These are phyloP conservation scores for Phragmatobia fuliginosa DNA, from an alignment of 2,888 invertebrate species.

Conservation along the genomic window DNA sequence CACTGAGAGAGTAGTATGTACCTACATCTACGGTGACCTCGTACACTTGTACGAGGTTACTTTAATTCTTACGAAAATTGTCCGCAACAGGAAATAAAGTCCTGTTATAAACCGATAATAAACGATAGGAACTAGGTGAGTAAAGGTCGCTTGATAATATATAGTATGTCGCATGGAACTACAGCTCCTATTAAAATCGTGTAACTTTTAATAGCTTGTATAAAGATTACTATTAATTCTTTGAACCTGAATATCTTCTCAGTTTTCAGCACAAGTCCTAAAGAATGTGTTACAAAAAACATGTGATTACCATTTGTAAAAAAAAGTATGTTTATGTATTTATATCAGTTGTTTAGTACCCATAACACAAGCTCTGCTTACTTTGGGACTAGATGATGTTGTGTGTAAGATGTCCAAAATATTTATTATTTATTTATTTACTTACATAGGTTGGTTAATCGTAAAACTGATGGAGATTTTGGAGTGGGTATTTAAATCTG, in stretches of 20 bases:
- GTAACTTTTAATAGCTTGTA: background rate
- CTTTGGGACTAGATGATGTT: no score
- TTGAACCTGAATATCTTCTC: background rate
- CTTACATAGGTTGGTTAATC: no score
- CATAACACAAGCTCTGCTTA: no score
- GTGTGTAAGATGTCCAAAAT: no score
- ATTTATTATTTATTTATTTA: no score
- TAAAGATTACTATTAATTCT: background rate
- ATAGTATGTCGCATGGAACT: no score
- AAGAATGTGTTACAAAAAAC: background rate
- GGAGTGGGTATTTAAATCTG: no score
- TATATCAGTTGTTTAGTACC: no score
- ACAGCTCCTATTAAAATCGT: background rate
- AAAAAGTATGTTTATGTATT: no score
- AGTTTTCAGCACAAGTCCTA: background rate
- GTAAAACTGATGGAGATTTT: no score
- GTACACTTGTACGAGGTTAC: background rate
- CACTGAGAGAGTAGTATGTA: background rate
- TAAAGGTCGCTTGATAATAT: background rate
- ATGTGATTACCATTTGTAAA: background rate
- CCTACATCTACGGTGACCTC: background rate
- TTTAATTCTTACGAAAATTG: background rate
- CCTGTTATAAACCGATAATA: background rate
- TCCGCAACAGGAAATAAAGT: conserved; percentile 8
- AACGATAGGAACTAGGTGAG: background rate